Percentiles rank a stretch among this genome's conserved stretches.
phyloP scores from a whole-genome alignment of 2,113 vertebrate species.

The Setophaga kirtlandii region DNA sequence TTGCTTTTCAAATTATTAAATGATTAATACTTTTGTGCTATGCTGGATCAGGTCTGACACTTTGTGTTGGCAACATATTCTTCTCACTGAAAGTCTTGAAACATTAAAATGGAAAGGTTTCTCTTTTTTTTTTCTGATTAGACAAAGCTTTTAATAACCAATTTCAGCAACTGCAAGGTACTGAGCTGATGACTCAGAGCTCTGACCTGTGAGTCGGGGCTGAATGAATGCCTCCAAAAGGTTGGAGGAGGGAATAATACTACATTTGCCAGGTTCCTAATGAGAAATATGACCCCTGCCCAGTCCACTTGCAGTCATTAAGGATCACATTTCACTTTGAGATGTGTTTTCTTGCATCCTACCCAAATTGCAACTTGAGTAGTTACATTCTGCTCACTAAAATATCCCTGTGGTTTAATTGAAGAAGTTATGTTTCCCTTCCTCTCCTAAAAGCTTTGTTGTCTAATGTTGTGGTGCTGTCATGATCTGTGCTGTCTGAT shows the following conservation, averaged over 20 bases:
- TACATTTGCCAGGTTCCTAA: conserved; percentile 50
- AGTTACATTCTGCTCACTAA: conserved; percentile 39
- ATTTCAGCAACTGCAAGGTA: neutral
- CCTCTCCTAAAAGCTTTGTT: conserved; percentile 1
- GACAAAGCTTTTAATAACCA: conserved; percentile 3
- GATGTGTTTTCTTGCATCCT: conserved; percentile 42
- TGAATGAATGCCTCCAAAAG: conserved; percentile 42
- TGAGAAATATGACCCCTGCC: conserved; percentile 46
- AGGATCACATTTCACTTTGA: conserved; percentile 38
- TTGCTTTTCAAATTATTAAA: conserved; percentile 60
- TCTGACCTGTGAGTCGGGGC: neutral
- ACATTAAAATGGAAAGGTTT: neutral
- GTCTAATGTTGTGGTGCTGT: neutral
- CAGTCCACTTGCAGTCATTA: conserved; percentile 48
- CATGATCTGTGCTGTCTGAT: neutral
- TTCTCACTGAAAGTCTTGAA: neutral
- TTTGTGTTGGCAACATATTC: neutral
- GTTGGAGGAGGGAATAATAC: neutral
- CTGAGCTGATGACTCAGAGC: conserved; percentile 27
- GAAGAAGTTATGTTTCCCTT: conserved; percentile 29
- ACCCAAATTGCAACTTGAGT: conserved; percentile 54
- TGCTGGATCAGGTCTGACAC: conserved; percentile 22
- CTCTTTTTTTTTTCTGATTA: neutral
- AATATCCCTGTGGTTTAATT: conserved; percentile 24
- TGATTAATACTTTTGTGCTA: conserved; percentile 41